phyloP scores from a whole-genome alignment of 2,797 vertebrate genomes.

The Enteromius radiatus region DNA sequence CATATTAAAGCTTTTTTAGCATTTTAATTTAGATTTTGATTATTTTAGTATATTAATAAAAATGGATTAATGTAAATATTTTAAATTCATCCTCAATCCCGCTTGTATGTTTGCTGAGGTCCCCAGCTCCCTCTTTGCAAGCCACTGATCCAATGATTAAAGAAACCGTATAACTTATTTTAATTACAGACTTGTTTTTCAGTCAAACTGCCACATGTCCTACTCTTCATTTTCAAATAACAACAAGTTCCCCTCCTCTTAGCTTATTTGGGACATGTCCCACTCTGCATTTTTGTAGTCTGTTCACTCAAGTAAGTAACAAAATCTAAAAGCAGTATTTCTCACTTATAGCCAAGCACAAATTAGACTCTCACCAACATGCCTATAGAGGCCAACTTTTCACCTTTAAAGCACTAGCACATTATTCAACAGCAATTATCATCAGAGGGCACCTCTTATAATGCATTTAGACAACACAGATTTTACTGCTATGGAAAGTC shows the following conservation, averaged over 20 bases:
- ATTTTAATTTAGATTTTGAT: neutral
- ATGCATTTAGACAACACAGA: conserved; percentile 6
- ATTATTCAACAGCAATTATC: neutral
- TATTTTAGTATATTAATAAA: neutral
- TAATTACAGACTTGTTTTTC: conserved; percentile 4
- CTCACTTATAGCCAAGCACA: neutral
- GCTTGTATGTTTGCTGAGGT: neutral
- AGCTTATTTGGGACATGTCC: neutral
- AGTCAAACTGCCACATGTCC: neutral
- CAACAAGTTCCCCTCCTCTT: neutral
- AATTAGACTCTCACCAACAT: neutral
- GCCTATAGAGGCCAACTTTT: neutral
- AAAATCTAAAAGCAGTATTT: neutral
- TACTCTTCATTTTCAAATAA: neutral
- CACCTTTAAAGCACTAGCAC: neutral
- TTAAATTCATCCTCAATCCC: neutral
- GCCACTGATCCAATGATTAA: neutral
- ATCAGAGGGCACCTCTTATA: neutral
- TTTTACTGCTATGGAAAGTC: conserved; percentile 1
- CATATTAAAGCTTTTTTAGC: neutral
- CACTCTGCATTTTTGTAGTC: neutral
- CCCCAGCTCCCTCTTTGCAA: neutral
- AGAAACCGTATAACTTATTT: neutral
- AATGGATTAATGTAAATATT: neutral
- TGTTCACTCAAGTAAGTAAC: neutral